Percentiles rank a stretch among this genome's conserved stretches.
phyloP scores from a whole-genome alignment of 2,113 vertebrate genomes.

The Anolis sagrei region DNA sequence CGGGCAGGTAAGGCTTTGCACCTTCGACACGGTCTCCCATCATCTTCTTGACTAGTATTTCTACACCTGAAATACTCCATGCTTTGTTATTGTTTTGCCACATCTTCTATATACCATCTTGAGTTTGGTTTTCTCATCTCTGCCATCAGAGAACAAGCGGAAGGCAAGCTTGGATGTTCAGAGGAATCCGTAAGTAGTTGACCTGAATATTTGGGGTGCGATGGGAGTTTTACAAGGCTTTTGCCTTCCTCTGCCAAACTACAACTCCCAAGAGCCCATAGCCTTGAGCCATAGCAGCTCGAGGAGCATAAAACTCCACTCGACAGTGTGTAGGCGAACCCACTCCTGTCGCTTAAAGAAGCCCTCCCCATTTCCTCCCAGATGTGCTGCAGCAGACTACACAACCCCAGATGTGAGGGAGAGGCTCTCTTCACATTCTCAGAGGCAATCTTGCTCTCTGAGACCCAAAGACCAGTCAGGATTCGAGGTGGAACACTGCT shows the following conservation, averaged over 20 bases:
- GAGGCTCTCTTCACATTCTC: neutral
- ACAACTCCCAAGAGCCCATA: too few relatives aligned
- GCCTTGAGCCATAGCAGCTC: too few relatives aligned
- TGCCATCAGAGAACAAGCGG: conserved; percentile 61
- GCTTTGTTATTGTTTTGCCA: too few relatives aligned
- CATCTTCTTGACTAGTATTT: too few relatives aligned
- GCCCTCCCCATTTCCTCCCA: neutral
- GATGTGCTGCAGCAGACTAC: neutral
- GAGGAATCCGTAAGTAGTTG: conserved; percentile 69
- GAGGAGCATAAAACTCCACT: neutral
- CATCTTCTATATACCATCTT: too few relatives aligned
- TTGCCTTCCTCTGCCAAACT: too few relatives aligned
- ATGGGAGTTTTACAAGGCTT: too few relatives aligned
- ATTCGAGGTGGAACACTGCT: conserved; percentile 58
- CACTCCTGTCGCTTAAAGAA: neutral
- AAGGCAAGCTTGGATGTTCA: conserved; percentile 41
- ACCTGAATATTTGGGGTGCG: too few relatives aligned
- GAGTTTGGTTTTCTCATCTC: neutral
- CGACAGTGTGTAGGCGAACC: neutral
- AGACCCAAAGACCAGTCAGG: conserved; percentile 37
- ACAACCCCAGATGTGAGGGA: neutral
- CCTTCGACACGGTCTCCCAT: too few relatives aligned
- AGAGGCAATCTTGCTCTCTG: neutral
- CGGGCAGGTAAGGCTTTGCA: conserved; percentile 57
- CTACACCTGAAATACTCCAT: too few relatives aligned